These are phyloP conservation scores for Caenorhabditis brenneri DNA, from an alignment of 1,140 invertebrate genomes.

Conservation along the genomic window DNA sequence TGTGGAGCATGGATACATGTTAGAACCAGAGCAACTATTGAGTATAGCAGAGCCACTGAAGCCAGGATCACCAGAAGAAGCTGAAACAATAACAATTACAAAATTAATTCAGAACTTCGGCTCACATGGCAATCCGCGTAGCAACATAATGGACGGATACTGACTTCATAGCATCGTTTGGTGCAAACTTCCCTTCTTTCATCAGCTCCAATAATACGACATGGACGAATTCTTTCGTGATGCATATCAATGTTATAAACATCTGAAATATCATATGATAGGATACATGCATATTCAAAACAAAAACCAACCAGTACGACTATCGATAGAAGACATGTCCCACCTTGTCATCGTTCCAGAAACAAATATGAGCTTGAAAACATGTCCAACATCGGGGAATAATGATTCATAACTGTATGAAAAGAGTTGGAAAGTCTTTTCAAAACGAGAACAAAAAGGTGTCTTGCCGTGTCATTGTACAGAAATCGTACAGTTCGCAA, in stretches of 20 bases:
- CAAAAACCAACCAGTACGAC: not conserved
- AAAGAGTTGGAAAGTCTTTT: not conserved
- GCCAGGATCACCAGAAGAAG: not conserved
- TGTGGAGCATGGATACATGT: conserved; percentile 10
- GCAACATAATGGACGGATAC: not conserved
- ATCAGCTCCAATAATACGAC: not conserved
- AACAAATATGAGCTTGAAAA: not conserved
- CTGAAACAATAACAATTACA: not conserved
- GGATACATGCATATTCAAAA: too few relatives aligned
- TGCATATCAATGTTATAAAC: not conserved
- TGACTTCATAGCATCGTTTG: not conserved
- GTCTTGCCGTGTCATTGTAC: not conserved
- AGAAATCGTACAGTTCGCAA: not conserved
- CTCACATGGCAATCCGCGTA: conserved; percentile 8
- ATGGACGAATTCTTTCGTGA: not conserved
- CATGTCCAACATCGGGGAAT: not conserved
- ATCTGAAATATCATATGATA: too few relatives aligned
- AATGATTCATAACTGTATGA: conserved; percentile 5
- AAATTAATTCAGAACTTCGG: too few relatives aligned
- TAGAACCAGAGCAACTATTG: not conserved
- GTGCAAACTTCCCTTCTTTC: not conserved
- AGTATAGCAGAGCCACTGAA: not conserved
- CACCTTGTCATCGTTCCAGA: not conserved
- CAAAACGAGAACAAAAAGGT: not conserved
- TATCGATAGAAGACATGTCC: not conserved